Conservation (phyloP, 2,888 invertebrate genomes). For the Orchestes rusci region DNA sequence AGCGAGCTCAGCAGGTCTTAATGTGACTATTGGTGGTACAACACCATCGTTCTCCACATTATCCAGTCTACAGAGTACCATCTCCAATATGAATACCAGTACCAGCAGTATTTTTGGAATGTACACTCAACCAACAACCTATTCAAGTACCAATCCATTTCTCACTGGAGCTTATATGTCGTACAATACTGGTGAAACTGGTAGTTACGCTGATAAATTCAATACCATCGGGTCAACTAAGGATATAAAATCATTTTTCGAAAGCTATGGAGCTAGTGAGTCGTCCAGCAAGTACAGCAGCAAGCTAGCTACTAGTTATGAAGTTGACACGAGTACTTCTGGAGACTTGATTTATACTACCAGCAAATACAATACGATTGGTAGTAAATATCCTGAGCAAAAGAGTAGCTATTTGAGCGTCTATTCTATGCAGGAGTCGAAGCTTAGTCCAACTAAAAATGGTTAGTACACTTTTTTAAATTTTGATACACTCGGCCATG, state of each 20-base stretch:
- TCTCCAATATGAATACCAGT: slow-evolving; percentile 38
- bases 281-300: slow-evolving; percentile 33
- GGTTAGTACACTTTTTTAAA: slow-evolving; percentile 18
- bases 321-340: slow-evolving; percentile 26
- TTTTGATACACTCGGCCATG: too few species aligned
- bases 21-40: slow-evolving; percentile 51
- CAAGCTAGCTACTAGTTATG: slow-evolving; percentile 31
- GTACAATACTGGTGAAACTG: slow-evolving; percentile 36
- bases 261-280: slow-evolving; percentile 35
- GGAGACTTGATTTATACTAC: slow-evolving; percentile 27
- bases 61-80: slow-evolving; percentile 32
- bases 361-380: slow-evolving; percentile 37
- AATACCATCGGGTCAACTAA: slow-evolving; percentile 40
- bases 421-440: slow-evolving; percentile 34
- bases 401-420: slow-evolving; percentile 37
- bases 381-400: slow-evolving; percentile 34
- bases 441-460: slow-evolving; percentile 34
- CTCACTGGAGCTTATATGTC: slow-evolving; percentile 45
- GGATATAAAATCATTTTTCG: slow-evolving; percentile 36
- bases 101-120: slow-evolving; percentile 35
- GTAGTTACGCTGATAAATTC: slow-evolving; percentile 37
- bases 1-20: slow-evolving; percentile 55
- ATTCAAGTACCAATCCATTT: slow-evolving; percentile 56
- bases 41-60: slow-evolving; percentile 39
- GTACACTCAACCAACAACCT: slow-evolving; percentile 39